Evolutionary conservation across 1,140 invertebrate genomes (phyloP), one percentile per base, ranked within the genome.

Genomic region (Proctacanthus coquilletti): DNA sequence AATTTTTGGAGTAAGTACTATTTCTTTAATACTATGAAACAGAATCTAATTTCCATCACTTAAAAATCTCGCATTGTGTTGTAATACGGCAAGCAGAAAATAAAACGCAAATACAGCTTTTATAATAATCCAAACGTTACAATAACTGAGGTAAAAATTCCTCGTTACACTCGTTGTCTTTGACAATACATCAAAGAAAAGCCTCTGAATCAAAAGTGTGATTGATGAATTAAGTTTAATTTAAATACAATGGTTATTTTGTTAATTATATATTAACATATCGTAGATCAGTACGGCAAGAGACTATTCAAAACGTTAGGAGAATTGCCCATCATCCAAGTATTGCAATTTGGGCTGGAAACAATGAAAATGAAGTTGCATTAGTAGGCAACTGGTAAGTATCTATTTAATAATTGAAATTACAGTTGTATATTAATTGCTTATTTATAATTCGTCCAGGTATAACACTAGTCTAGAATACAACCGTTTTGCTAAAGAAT

Each of bases 351-450:
- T 88, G 87, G 79, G 83, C 89, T 11, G 91, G 86, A 3, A 99
- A 98, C 57, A 99, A 99, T 61, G 95, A 98, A 64, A 98, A 98
- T 56, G 94, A 98, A 70, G 80, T 74, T 18, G 91, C 87, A 0
- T 59, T 98, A 2, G 67, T 73, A 29, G 73, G 74, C 21, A 79
- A 89, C 53, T 94, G 89, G 89, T n/a, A n/a, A n/a, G n/a, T n/a
- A n/a, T n/a, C n/a, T n/a, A n/a, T 73, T 31, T 41, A n/a, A 29
- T 18, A n/a, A 11, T 38, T 9, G 9, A 6, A 5, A 17, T 17
- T 18, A 37, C 5, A 20, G n/a, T 40, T 18, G 33, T 34, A 31
- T 33, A 27, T 31, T 15, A 14, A 18, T 29, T 4, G 11, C 2
- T 21, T 3, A 35, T 39, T 17, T 25, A 23, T 21, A 35, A 41